Conservation (phyloP, 2,888 invertebrate genomes). For the Eupithecia vulgata region DNA sequence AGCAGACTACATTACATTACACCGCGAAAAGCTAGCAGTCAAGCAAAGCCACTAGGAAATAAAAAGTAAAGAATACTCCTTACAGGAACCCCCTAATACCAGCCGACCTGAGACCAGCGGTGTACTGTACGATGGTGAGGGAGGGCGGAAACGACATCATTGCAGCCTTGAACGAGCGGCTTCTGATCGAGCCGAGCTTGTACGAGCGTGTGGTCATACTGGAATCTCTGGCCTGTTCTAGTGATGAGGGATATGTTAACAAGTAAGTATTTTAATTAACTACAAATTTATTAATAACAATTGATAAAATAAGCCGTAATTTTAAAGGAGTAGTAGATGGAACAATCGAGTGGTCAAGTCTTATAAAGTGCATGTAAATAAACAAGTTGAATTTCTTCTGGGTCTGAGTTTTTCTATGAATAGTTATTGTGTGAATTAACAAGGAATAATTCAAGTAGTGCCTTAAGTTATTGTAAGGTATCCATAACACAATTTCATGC, state of each 20-base stretch:
- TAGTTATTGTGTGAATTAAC: no score
- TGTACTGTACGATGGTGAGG: conserved; percentile 90
- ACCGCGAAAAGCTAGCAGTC: neutral
- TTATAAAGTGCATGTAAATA: no score
- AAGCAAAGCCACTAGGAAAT: neutral
- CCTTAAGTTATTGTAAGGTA: no score
- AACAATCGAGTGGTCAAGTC: no score
- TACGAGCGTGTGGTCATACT: conserved; percentile 90
- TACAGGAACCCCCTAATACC: conserved; percentile 73
- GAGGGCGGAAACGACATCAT: conserved; percentile 88
- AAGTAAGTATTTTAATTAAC: conserved; percentile 65
- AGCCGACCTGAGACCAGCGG: conserved; percentile 84
- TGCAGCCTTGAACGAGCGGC: conserved; percentile 87
- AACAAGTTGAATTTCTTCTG: no score
- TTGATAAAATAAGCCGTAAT: no score
- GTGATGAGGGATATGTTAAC: conserved; percentile 81
- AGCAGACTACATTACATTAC: no score
- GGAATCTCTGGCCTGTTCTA: conserved; percentile 88
- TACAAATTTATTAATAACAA: no score
- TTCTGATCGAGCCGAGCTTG: conserved; percentile 86
- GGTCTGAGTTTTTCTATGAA: no score
- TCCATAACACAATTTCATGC: no score
- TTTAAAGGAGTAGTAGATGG: no score
- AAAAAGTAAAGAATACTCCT: neutral
- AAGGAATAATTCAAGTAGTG: no score